Conservation (phyloP, 1,140 invertebrate species). For the Frieseomelitta varia region DNA sequence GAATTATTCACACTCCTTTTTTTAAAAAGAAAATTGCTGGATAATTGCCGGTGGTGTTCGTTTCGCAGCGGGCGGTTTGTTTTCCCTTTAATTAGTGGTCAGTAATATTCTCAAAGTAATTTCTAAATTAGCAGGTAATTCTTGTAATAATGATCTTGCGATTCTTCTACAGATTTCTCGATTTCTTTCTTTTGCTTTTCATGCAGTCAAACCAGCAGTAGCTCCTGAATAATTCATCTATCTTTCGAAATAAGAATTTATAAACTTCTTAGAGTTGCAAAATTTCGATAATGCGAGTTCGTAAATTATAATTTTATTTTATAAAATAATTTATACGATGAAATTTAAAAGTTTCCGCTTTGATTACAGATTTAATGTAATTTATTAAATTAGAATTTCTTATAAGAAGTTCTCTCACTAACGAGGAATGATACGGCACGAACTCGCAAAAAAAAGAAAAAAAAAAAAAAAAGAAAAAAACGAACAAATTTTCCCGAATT, state of each 20-base stretch:
- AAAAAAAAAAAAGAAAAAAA: no score
- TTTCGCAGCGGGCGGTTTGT: neutral
- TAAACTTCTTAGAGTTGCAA: no score
- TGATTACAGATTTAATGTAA: neutral
- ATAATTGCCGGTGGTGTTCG: neutral
- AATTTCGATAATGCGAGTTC: no score
- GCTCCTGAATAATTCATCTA: no score
- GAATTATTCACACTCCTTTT: conserved; percentile 19
- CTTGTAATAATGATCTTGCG: neutral
- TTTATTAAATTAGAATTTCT: neutral
- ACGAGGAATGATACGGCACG: neutral
- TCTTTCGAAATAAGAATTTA: no score
- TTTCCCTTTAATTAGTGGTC: neutral
- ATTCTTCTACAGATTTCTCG: no score
- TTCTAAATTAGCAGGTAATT: neutral
- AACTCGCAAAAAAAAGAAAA: neutral
- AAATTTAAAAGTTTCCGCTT: neutral
- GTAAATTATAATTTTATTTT: no score
- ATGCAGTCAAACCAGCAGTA: no score
- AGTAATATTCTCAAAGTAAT: neutral
- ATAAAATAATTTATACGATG: no score
- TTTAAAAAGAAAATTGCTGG: neutral
- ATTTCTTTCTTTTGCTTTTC: no score
- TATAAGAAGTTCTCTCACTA: no score
- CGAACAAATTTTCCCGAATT: conserved; percentile 32